Conservation (phyloP, 2,113 vertebrate genomes). For the Lepus europaeus region DNA sequence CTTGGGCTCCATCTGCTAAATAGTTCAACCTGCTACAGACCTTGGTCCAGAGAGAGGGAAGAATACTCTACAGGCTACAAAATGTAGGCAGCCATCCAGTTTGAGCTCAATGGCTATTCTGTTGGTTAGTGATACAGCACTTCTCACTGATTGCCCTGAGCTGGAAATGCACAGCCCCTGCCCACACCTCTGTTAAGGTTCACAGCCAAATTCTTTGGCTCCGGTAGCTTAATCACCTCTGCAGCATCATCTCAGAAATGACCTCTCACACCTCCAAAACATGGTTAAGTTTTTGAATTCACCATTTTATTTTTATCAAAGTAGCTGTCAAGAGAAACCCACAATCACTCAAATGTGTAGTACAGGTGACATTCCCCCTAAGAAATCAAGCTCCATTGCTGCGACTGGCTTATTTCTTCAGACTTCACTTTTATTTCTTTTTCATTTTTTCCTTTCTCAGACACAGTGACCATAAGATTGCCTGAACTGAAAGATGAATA, state of each 20-base stretch:
- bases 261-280: neutral
- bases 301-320: neutral
- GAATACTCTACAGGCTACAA: too few relatives aligned
- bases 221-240: neutral
- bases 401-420: neutral
- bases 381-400: neutral
- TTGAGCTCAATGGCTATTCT: neutral
- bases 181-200: too few relatives aligned
- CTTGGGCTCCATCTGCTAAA: neutral
- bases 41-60: neutral
- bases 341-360: neutral
- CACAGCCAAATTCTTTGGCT: neutral
- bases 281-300: neutral
- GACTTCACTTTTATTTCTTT: fast-evolving
- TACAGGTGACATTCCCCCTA: neutral
- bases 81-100: too few relatives aligned
- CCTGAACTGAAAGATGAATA: neutral
- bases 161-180: neutral
- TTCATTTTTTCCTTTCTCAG: neutral
- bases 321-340: neutral
- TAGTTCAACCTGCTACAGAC: neutral
- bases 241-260: neutral
- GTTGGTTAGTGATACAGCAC: neutral
- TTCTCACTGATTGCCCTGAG: neutral
- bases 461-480: neutral